Evolutionary conservation across 2,113 vertebrate species (phyloP).

Genomic region (Tauraco erythrolophus): DNA sequence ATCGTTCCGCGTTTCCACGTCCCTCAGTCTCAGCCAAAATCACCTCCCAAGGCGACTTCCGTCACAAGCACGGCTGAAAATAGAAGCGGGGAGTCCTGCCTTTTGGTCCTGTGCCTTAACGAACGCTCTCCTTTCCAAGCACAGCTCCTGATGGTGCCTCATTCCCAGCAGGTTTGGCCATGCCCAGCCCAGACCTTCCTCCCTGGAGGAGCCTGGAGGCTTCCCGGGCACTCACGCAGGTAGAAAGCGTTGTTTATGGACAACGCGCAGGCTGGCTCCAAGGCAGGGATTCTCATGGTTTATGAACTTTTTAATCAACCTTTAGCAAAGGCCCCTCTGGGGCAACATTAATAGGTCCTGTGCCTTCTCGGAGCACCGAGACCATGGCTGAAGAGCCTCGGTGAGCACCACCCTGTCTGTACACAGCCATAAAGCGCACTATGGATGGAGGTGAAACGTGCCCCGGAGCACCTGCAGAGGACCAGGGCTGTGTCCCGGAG

Average conservation of each 20-base stretch:
- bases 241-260: not conserved
- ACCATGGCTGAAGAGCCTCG: not conserved
- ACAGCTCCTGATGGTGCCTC: not conserved
- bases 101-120: not conserved
- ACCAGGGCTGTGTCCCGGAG: not conserved
- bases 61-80: constrained; percentile 6
- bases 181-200: not conserved
- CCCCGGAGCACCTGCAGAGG: not conserved
- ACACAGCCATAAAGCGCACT: not conserved
- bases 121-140: not conserved
- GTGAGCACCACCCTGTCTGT: not conserved
- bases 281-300: not conserved
- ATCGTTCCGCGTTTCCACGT: not conserved
- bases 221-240: accelerated
- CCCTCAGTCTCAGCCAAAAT: not conserved
- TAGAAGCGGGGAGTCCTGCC: constrained; percentile 3
- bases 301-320: not conserved
- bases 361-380: not conserved
- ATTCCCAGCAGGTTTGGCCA: accelerated
- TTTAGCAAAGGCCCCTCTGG: not conserved
- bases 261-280: not conserved
- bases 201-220: not conserved
- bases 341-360: not conserved
- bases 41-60: not conserved
- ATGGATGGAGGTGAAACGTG: not conserved